These are phyloP conservation scores for Pelodytes ibericus DNA, from an alignment of 2,797 vertebrate species.

Conservation along the genomic window DNA sequence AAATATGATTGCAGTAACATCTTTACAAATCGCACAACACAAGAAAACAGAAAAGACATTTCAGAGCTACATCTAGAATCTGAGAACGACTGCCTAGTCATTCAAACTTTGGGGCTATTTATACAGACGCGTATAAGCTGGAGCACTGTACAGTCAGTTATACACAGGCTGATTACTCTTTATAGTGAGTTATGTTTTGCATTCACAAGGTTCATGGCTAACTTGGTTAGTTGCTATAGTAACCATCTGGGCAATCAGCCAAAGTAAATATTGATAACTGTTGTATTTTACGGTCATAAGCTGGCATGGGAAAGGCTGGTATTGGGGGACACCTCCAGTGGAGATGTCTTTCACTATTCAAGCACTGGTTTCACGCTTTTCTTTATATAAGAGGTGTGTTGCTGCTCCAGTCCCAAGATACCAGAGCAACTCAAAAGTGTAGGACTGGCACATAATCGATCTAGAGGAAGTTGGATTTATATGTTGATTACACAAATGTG, in stretches of 20 bases:
- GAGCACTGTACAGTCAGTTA: not conserved
- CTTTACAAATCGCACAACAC: constrained; percentile 40
- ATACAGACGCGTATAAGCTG: not conserved
- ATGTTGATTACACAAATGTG: too few relatives aligned
- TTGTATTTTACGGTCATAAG: too few relatives aligned
- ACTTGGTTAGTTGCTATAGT: not conserved
- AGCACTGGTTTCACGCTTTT: too few relatives aligned
- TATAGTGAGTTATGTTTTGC: not conserved
- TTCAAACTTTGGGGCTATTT: too few relatives aligned
- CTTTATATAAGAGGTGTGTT: too few relatives aligned
- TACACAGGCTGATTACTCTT: not conserved
- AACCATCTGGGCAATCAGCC: not conserved
- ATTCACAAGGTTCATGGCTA: not conserved
- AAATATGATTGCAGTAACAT: constrained; percentile 53
- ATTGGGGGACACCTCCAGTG: too few relatives aligned
- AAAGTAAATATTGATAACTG: not conserved
- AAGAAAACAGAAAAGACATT: constrained; percentile 7
- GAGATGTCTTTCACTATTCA: too few relatives aligned
- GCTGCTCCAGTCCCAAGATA: too few relatives aligned
- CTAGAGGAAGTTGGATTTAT: too few relatives aligned
- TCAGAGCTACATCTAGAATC: not conserved
- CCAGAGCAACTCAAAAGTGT: too few relatives aligned
- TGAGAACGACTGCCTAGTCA: not conserved
- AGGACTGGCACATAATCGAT: too few relatives aligned
- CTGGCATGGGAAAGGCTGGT: too few relatives aligned